Base-by-base conservation (phyloP, 2,797 vertebrate species). In the Dromococcyx pavoninus region DNA sequence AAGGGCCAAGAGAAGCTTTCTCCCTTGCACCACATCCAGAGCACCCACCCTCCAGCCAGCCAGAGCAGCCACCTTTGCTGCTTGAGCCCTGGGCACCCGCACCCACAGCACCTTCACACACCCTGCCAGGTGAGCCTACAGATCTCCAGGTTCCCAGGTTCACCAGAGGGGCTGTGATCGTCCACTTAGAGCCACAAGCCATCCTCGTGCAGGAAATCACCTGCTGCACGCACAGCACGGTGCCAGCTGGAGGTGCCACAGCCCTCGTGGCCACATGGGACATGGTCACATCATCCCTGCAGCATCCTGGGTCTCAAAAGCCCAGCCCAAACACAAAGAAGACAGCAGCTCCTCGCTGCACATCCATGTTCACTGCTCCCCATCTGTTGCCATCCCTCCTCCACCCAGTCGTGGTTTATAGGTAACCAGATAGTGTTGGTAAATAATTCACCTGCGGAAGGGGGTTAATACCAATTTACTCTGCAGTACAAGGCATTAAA, bases 391-490 rank as follows among this genome's bases (percentile, higher is more conserved):
- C 5, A 0, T 28, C 54, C 56, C 57, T 23, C 35, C 88, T 61
- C 41, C 57, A 4, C 37, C 16, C 2, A 3, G 56, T 78, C 44
- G 65, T 32, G 64, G 72, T 87, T 94, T 71, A 83, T 46, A 46
- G 92, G 85, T 91, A 85, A 89, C 72, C 80, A 0, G 51, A 74
- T 18, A 69, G 85, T 3, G 58, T 17, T 87, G 87, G 96, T 95
- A 94, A 96, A 96, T 97, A 82, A 96, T 97, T 97, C 86, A 97
- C 97, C 83, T 7, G 39, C 5, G 23, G 88, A 90, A 94, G 91
- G 65, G 91, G 91, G 93, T 93, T 96, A 94, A 89, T 83, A 71
- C 92, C 84, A 44, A 92, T 96, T 95, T 87, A 80, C 86, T 87
- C 78, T 41, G 28, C 78, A 74, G 74, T 89, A 93, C 73, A 92